A percentile compares a stretch with the other conserved stretches of the same genome.
Evolutionary conservation across 2,888 invertebrate genomes (phyloP).

Genomic region (Lasioglossum pauxillum): DNA sequence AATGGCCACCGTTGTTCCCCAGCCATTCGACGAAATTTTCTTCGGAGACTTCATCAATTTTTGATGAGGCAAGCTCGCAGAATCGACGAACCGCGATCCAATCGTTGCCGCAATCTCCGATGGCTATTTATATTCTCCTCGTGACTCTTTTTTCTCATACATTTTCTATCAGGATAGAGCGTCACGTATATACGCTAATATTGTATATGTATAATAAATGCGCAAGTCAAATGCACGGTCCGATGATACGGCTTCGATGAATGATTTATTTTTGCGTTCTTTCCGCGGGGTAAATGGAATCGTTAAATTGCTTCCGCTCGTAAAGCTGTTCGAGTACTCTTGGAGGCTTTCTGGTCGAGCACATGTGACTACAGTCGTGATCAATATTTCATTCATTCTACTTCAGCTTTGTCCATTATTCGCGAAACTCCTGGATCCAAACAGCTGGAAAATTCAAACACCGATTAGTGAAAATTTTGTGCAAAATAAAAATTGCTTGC

Average conservation of each 20-base stretch:
- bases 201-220: not conserved
- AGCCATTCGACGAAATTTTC: not conserved
- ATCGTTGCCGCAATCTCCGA: slow-evolving; percentile 9
- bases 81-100: slow-evolving; percentile 3
- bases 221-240: not conserved
- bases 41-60: not conserved
- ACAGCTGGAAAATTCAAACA: not conserved
- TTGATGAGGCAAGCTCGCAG: not conserved
- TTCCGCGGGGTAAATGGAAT: not conserved
- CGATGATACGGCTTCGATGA: not conserved
- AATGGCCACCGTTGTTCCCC: not conserved
- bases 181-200: not conserved
- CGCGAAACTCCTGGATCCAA: not conserved
- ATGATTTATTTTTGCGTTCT: not conserved
- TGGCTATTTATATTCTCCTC: slow-evolving; percentile 8
- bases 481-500: not conserved
- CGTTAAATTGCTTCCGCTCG: not conserved
- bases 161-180: not conserved
- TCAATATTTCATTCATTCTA: not conserved
- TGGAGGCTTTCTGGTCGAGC: not conserved
- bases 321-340: not conserved
- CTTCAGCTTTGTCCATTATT: not conserved
- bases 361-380: not conserved
- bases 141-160: not conserved
- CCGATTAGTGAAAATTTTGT: too few relatives aligned